Conservation (phyloP, 2,113 vertebrate genomes). For the Equus quagga region DNA sequence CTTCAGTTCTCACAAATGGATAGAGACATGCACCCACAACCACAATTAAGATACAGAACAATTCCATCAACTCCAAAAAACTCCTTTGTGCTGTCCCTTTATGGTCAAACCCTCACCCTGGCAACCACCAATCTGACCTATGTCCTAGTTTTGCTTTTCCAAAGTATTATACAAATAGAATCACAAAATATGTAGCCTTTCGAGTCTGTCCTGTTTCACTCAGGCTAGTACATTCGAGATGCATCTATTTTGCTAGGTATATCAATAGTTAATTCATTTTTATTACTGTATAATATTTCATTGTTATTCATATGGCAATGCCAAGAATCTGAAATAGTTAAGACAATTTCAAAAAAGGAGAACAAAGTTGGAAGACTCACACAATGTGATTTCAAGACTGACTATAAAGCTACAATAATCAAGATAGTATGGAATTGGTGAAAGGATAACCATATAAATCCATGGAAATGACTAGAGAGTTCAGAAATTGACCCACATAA, state of each 20-base stretch:
- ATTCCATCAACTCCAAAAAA: background rate
- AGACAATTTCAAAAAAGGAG: background rate
- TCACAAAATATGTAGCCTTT: background rate
- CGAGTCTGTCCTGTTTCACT: background rate
- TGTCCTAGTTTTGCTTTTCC: background rate
- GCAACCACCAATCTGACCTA: background rate
- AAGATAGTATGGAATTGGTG: background rate
- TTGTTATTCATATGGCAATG: background rate
- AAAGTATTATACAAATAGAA: background rate
- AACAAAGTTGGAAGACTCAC: background rate
- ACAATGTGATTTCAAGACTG: background rate
- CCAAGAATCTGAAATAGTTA: background rate
- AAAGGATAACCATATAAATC: background rate
- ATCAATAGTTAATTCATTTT: background rate
- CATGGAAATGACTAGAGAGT: background rate
- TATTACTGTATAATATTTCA: background rate
- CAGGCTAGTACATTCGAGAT: background rate
- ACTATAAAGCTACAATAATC: background rate
- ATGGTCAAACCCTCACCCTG: background rate
- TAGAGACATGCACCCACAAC: background rate
- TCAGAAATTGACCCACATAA: background rate
- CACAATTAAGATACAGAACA: background rate
- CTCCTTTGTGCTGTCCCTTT: background rate
- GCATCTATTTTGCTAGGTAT: background rate
- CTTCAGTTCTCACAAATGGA: background rate